These are phyloP conservation scores for Clivina fossor DNA, from an alignment of 2,888 invertebrate genomes.

Conservation along the genomic window DNA sequence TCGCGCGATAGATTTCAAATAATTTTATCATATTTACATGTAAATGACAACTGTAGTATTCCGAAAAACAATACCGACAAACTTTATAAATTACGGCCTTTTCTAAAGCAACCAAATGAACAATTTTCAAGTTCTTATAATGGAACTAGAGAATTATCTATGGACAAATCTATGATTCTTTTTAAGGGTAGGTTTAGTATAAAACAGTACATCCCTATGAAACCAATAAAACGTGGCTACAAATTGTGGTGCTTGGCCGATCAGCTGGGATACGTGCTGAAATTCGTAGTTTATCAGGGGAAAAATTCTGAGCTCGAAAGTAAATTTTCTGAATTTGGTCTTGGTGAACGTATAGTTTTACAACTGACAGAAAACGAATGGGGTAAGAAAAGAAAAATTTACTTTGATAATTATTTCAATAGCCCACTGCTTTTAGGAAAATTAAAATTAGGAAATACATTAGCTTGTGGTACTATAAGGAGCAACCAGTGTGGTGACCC, in stretches of 20 bases:
- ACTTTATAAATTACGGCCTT: no score
- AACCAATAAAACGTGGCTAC: constrained; percentile 41
- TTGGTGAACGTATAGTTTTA: constrained; percentile 41
- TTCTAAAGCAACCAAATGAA: no score
- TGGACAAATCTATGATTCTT: constrained; percentile 25
- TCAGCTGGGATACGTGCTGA: constrained; percentile 36
- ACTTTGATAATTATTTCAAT: no score
- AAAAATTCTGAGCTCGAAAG: constrained; percentile 36
- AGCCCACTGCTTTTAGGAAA: constrained; percentile 36
- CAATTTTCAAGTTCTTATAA: no score
- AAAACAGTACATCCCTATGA: constrained; percentile 41
- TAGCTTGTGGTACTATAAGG: constrained; percentile 38
- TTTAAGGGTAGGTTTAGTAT: constrained; percentile 19
- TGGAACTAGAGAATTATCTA: no score
- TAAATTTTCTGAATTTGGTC: constrained; percentile 37
- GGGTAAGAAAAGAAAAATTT: constrained; percentile 33
- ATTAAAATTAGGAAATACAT: constrained; percentile 34
- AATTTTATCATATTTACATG: no score
- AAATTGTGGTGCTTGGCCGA: constrained; percentile 39
- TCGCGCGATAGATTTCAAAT: no score
- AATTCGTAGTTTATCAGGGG: constrained; percentile 41
- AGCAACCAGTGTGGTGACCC: constrained; percentile 26
- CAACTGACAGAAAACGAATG: constrained; percentile 35
- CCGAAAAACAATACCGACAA: no score
- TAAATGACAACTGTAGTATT: no score